A percentile compares a stretch with the other conserved stretches of the same genome.
These are phyloP conservation scores for Falco berigora DNA, from an alignment of 2,797 vertebrate species.

Conservation along the genomic window DNA sequence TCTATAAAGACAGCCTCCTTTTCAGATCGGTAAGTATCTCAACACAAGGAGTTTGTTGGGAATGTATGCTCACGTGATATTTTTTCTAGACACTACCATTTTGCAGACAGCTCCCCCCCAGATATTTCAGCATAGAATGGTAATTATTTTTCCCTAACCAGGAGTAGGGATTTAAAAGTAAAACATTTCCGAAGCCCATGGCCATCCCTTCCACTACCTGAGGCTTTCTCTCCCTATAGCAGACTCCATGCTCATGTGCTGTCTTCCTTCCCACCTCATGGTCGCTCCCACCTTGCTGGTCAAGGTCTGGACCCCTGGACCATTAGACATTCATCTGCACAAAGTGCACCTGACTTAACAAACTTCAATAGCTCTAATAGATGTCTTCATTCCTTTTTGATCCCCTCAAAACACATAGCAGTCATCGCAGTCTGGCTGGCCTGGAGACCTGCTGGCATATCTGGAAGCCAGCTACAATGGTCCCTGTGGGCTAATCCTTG, in stretches of 20 bases:
- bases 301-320: not conserved
- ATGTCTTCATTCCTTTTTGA: not conserved
- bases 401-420: not conserved
- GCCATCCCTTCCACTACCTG: not conserved
- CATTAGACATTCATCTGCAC: not conserved
- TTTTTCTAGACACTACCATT: not conserved
- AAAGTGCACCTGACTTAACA: not conserved
- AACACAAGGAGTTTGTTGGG: not conserved
- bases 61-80: not conserved
- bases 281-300: fast-evolving
- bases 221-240: not conserved
- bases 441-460: not conserved
- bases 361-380: not conserved
- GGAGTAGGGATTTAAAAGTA: not conserved
- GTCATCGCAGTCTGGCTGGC: not conserved
- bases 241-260: not conserved
- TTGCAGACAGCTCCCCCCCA: not conserved
- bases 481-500: not conserved
- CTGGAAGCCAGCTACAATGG: not conserved
- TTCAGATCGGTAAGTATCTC: not conserved
- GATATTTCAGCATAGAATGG: not conserved
- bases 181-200: not conserved
- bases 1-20: not conserved
- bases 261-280: not conserved
- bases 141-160: not conserved